phyloP scores from a whole-genome alignment of 2,113 vertebrate species.

The Myotis brandtii region DNA sequence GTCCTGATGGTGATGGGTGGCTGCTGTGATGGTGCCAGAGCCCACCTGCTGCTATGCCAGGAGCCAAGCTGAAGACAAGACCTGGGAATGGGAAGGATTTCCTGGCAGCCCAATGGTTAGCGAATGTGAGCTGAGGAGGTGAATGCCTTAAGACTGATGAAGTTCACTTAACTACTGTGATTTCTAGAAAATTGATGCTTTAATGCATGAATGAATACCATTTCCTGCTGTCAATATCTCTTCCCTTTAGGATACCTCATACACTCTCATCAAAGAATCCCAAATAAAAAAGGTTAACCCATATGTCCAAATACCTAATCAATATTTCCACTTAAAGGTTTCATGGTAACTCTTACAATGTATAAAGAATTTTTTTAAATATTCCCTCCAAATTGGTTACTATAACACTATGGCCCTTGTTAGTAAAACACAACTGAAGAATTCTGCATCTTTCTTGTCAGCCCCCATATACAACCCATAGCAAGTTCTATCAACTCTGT shows the following conservation, averaged over 20 bases:
- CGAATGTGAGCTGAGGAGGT: not conserved
- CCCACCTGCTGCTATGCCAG: not conserved
- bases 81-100: not conserved
- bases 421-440: not conserved
- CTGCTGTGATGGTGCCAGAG: not conserved
- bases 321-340: not conserved
- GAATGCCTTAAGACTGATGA: not conserved
- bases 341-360: not conserved
- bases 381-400: not conserved
- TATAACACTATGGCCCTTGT: not conserved
- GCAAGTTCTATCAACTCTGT: not conserved
- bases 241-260: not conserved
- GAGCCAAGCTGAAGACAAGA: not conserved
- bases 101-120: not conserved
- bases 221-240: not conserved
- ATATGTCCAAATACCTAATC: not conserved
- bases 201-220: not conserved
- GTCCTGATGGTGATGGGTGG: not conserved
- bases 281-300: not conserved
- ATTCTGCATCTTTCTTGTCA: not conserved
- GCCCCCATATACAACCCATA: not conserved
- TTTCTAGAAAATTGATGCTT: not conserved
- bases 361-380: not conserved
- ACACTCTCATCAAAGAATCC: not conserved
- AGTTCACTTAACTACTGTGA: not conserved